Conservation (phyloP, 2,888 invertebrate genomes). For the Stenodera caucasica region DNA sequence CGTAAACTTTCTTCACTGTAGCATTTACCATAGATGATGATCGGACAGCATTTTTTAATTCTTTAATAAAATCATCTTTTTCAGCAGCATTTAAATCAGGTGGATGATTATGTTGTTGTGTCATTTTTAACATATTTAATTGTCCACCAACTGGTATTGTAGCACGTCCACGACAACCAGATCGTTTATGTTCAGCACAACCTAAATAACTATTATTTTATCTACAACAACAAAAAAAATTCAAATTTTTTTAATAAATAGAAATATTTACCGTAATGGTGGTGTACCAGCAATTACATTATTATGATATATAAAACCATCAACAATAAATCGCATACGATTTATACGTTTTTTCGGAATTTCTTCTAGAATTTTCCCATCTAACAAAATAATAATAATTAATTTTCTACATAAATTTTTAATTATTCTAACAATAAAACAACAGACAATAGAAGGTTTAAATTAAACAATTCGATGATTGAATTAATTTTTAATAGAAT, state of each 20-base stretch:
- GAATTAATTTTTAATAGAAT: too few species aligned
- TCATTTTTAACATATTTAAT: conserved; percentile 40
- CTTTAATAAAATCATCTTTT: conserved; percentile 43
- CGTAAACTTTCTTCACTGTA: conserved; percentile 46
- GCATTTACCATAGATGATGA: conserved; percentile 31
- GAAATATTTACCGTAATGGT: conserved; percentile 46
- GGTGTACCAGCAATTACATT: conserved; percentile 46
- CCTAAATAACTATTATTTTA: conserved; percentile 41
- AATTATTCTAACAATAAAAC: conserved; percentile 2
- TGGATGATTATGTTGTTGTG: conserved; percentile 48
- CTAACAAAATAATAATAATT: conserved; percentile 31
- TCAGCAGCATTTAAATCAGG: conserved; percentile 46
- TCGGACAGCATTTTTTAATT: conserved; percentile 41
- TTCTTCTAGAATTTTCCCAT: conserved; percentile 17
- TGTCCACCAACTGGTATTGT: conserved; percentile 44
- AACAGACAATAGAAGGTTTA: not conserved
- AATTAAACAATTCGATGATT: too few species aligned
- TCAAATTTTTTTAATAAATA: not conserved
- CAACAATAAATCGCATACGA: conserved; percentile 43
- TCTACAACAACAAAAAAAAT: not conserved
- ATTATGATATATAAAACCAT: conserved; percentile 49
- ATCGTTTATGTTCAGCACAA: conserved; percentile 46
- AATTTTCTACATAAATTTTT: conserved; percentile 16
- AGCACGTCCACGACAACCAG: conserved; percentile 47
- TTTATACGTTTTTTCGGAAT: conserved; percentile 35